phyloP scores from a whole-genome alignment of 2,113 vertebrate genomes.

The Phalacrocorax pelagicus region DNA sequence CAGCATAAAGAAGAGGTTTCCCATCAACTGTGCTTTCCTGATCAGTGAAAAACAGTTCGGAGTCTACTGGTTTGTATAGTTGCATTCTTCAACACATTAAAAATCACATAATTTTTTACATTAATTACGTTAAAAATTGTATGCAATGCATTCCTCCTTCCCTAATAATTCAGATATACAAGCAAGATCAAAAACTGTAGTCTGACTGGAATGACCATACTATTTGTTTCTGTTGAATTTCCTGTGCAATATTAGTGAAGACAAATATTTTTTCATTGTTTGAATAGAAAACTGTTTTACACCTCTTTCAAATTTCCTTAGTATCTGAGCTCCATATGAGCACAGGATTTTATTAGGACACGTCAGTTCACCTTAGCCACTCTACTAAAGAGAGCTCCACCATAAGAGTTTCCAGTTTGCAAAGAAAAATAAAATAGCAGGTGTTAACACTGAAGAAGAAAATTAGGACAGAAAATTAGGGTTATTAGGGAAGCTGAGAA shows the following conservation, averaged over 20 bases:
- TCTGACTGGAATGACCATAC: background rate
- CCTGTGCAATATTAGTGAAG: background rate
- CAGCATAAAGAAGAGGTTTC: background rate
- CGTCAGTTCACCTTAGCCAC: background rate
- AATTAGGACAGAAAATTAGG: slow-evolving; percentile 19
- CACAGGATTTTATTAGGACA: background rate
- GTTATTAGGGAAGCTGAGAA: slow-evolving; percentile 15
- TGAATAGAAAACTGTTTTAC: background rate
- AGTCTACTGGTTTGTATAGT: background rate
- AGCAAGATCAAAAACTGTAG: background rate
- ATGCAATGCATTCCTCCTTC: background rate
- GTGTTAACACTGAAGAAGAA: slow-evolving; percentile 13
- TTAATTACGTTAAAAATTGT: background rate
- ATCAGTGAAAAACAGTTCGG: background rate
- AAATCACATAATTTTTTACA: background rate
- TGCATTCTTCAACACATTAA: background rate
- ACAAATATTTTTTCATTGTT: background rate
- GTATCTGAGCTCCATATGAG: background rate
- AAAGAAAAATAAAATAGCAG: slow-evolving; percentile 13
- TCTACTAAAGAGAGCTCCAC: background rate
- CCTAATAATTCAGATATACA: background rate
- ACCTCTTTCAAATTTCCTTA: background rate
- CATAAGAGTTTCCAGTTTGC: background rate
- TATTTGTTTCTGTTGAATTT: background rate
- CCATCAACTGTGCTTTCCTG: background rate